Percentiles rank a stretch among this genome's conserved stretches.
phyloP scores from a whole-genome alignment of 2,113 vertebrate species.

The Tringa solitaria region DNA sequence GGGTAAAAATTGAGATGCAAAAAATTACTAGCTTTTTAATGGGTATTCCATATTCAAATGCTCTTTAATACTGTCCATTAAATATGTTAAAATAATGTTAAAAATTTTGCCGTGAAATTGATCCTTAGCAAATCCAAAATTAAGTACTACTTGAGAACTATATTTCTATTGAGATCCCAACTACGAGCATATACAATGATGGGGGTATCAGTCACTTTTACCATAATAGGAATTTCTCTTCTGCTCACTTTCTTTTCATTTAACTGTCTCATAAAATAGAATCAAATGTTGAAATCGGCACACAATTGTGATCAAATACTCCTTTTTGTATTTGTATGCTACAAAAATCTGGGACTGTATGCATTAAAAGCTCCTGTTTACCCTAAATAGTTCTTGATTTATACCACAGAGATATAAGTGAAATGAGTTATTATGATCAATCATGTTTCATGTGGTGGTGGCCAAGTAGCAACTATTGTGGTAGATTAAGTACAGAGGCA shows the following conservation, averaged over 20 bases:
- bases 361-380: background rate
- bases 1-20: background rate
- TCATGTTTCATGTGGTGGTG: background rate
- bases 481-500: background rate
- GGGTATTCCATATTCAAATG: background rate
- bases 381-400: background rate
- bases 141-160: background rate
- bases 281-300: background rate
- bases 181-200: background rate
- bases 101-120: background rate
- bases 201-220: background rate
- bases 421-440: constrained; percentile 27
- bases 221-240: background rate
- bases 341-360: background rate
- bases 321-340: background rate
- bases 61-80: background rate
- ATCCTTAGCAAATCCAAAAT: background rate
- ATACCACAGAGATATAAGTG: background rate
- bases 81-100: background rate
- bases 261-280: background rate
- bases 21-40: background rate
- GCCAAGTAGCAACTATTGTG: background rate
- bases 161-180: background rate
- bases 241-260: background rate
- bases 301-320: background rate